phyloP scores from a whole-genome alignment of 2,797 vertebrate genomes.

The Fistularia commersonii region DNA sequence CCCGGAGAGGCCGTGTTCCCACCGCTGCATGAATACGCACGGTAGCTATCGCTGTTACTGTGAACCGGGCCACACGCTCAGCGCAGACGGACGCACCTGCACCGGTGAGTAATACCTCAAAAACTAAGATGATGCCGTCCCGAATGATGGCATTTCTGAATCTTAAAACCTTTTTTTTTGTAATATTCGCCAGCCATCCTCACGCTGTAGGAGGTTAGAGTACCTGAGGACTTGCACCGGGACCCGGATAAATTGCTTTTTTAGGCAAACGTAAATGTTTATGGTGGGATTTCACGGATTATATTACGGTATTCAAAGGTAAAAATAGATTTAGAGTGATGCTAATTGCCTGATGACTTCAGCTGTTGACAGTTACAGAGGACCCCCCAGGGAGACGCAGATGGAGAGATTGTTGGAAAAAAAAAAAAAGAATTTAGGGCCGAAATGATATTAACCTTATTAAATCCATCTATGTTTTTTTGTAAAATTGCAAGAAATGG shows the following conservation, averaged over 20 bases:
- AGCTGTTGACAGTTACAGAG: too few relatives aligned
- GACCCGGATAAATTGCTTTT: too few relatives aligned
- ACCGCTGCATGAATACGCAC: slow-evolving; percentile 74
- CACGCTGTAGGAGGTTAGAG: background rate
- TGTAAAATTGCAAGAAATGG: too few relatives aligned
- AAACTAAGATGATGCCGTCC: background rate
- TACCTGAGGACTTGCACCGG: too few relatives aligned
- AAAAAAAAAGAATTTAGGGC: too few relatives aligned
- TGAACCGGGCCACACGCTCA: slow-evolving; percentile 64
- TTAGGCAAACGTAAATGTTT: slow-evolving; percentile 32
- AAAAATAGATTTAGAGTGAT: slow-evolving; percentile 4
- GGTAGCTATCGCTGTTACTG: slow-evolving; percentile 76
- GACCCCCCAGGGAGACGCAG: too few relatives aligned
- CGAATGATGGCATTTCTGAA: too few relatives aligned
- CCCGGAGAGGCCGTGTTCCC: slow-evolving; percentile 61
- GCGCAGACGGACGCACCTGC: slow-evolving; percentile 66
- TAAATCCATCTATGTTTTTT: too few relatives aligned
- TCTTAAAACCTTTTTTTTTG: too few relatives aligned
- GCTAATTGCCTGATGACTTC: too few relatives aligned
- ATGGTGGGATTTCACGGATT: slow-evolving; percentile 28
- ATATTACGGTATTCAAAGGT: slow-evolving; percentile 25
- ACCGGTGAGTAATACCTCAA: slow-evolving; percentile 49
- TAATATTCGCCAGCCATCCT: background rate
- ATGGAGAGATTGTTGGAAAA: too few relatives aligned
- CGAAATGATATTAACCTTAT: too few relatives aligned